Evolutionary conservation across 2,888 invertebrate species (phyloP).

Genomic region (Serripes groenlandicus): DNA sequence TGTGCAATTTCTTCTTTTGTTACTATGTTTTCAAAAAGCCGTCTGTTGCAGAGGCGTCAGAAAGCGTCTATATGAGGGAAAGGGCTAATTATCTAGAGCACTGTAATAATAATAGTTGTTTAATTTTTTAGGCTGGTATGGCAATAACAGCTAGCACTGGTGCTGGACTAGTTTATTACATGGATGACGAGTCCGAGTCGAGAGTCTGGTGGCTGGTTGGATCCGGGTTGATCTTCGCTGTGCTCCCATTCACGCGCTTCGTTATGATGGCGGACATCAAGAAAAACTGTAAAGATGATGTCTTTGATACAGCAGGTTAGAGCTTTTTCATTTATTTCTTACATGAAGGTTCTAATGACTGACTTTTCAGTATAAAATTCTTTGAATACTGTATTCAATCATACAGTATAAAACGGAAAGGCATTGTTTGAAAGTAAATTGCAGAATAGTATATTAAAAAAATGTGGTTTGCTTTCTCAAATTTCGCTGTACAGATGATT

Average conservation of each 20-base stretch:
- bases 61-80: neutral
- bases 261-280: slow-evolving; percentile 65
- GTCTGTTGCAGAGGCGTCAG: too few relatives aligned
- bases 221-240: slow-evolving; percentile 40
- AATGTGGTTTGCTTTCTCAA: too few relatives aligned
- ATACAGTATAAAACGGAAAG: too few relatives aligned
- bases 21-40: too few relatives aligned
- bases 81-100: too few relatives aligned
- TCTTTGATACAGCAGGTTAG: slow-evolving; percentile 55
- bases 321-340: neutral
- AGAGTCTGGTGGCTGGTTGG: slow-evolving; percentile 57
- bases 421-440: too few relatives aligned
- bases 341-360: neutral
- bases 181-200: slow-evolving; percentile 54
- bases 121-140: slow-evolving; percentile 46
- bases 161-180: slow-evolving; percentile 37
- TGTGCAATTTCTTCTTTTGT: too few relatives aligned
- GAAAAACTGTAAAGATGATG: slow-evolving; percentile 60
- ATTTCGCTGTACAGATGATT: too few relatives aligned
- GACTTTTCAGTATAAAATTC: neutral
- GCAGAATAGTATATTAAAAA: too few relatives aligned
- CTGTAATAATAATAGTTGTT: too few relatives aligned
- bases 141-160: slow-evolving; percentile 20
- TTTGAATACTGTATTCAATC: too few relatives aligned
- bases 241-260: slow-evolving; percentile 50